These are phyloP conservation scores for Oryzias sinensis DNA, from an alignment of 2,797 vertebrate species.

Conservation along the genomic window DNA sequence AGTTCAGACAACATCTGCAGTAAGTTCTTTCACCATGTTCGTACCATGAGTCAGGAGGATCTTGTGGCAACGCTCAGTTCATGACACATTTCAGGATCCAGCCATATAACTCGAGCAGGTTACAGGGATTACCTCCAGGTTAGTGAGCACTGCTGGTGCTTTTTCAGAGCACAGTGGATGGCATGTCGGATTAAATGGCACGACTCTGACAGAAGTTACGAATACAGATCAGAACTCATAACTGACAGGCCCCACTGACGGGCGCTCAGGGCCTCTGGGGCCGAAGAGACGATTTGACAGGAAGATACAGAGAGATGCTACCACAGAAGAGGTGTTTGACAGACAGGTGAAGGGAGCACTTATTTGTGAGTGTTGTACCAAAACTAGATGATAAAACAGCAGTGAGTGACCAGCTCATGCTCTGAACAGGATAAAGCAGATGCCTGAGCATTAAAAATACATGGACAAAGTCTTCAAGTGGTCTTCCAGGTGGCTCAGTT, in stretches of 20 bases:
- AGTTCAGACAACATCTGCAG: neutral
- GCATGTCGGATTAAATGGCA: slow-evolving; percentile 24
- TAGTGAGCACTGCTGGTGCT: slow-evolving; percentile 14
- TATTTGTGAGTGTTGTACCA: slow-evolving; percentile 15
- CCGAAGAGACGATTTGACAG: slow-evolving; percentile 44
- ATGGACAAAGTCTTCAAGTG: no score
- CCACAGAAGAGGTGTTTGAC: slow-evolving; percentile 32
- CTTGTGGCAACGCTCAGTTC: slow-evolving; percentile 9
- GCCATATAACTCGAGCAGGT: slow-evolving; percentile 35
- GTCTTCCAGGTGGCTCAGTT: no score
- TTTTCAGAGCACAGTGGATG: slow-evolving; percentile 20
- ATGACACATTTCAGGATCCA: slow-evolving; percentile 2
- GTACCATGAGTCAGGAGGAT: slow-evolving; percentile 25
- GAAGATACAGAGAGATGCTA: slow-evolving; percentile 43
- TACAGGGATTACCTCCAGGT: slow-evolving; percentile 42
- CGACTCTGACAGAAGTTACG: slow-evolving; percentile 64
- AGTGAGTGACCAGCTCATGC: no score
- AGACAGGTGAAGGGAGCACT: slow-evolving; percentile 32
- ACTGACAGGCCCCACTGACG: slow-evolving; percentile 54
- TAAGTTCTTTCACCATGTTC: neutral
- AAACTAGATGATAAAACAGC: neutral
- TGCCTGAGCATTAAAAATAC: no score
- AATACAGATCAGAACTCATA: slow-evolving; percentile 63
- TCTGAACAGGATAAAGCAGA: no score
- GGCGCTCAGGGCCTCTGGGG: slow-evolving; percentile 38